Evolutionary conservation across 1,140 invertebrate genomes (phyloP), one percentile per base, ranked within the genome.

Genomic region (Solen grandis): DNA sequence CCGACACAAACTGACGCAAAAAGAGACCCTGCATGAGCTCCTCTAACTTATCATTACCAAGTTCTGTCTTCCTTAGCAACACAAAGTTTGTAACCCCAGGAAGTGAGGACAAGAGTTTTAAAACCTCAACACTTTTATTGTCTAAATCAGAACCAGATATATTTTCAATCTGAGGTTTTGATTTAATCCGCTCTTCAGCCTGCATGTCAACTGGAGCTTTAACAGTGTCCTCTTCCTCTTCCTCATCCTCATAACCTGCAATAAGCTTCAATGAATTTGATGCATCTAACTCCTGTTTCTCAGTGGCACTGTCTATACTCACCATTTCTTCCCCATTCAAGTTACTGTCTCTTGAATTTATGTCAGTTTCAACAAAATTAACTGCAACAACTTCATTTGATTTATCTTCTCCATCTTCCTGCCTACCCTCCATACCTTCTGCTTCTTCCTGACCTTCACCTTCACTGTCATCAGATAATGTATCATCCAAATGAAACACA

Each of bases 401-500:
- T 10, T 8, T 46, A 8, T 46, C 41, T 19, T 46, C 41, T 19
- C 8, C 19, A 19, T 46, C 41, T 10, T 46, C 41, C 19, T 19
- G 8, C 19, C 19, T 46, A 46, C 19, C 41, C 41, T 46, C 41
- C 19, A 46, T 46, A 19, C 19, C 19, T 46, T 46, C 41, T 46
- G 8, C 41, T 46, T 46, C 19, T 10, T 46, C 41, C 19, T 8
- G 41, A 19, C 41, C 41, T 10, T 8, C 19, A 19, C 41, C 19
- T 46, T 8, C 8, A 19, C 41, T 22, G 35, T 54, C 59, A 35
- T 59, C 52, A 25, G 63, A 68, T n/a, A 69, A 22, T 54, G 63
- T 46, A 27, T 78, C 65, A 78, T 77, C 74, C 10, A 78, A 50
- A 14, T 57, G 16, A 46, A 78, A 69, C 63, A 78, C 36, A 78